Conservation (phyloP, 2,888 invertebrate genomes). For the Resseliella maxima region DNA sequence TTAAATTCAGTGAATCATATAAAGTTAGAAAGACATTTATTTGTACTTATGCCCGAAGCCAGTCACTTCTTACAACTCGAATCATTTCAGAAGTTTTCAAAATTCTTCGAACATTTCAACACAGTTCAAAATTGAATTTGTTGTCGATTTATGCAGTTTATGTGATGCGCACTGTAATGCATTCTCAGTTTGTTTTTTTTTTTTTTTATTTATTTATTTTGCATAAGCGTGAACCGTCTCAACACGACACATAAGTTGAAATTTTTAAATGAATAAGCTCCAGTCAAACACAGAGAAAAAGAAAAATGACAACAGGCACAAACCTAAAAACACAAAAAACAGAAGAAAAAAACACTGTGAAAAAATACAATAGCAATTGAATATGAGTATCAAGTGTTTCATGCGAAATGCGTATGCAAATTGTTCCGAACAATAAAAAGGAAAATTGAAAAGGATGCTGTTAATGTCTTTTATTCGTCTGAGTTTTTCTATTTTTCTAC, state of each 20-base stretch:
- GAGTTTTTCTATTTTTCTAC: background rate
- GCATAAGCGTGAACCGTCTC: too few species aligned
- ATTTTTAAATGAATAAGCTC: too few species aligned
- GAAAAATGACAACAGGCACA: too few species aligned
- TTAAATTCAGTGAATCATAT: slow-evolving; percentile 28
- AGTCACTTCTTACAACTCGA: background rate
- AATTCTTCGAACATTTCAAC: background rate
- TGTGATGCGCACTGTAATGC: background rate
- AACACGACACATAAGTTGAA: background rate
- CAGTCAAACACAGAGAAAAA: too few species aligned
- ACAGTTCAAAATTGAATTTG: slow-evolving; percentile 8
- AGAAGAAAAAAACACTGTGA: background rate
- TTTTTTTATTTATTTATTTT: too few species aligned
- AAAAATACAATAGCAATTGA: background rate
- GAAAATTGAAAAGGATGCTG: background rate
- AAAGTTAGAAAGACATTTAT: slow-evolving; percentile 19
- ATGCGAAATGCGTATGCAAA: background rate
- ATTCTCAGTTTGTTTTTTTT: background rate
- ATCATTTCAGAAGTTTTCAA: background rate
- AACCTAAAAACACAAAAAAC: background rate
- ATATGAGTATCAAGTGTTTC: too few species aligned
- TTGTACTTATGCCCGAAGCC: slow-evolving; percentile 15
- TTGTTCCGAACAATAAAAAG: background rate
- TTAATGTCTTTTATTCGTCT: background rate
- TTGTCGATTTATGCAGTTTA: slow-evolving; percentile 23